Conservation (phyloP, 2,888 invertebrate species). For the Oscheius sp. region DNA sequence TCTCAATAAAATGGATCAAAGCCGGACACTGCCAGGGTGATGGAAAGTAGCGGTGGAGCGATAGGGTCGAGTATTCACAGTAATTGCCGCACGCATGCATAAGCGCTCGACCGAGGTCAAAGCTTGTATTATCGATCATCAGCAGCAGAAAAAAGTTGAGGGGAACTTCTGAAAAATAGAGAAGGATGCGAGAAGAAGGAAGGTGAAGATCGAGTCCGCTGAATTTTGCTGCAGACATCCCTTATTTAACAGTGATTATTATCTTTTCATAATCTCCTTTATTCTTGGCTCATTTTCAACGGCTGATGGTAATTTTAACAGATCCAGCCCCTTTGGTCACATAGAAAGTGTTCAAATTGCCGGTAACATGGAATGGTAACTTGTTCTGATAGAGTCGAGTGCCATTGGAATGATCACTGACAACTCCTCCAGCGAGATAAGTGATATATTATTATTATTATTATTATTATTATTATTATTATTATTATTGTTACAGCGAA, state of each 20-base stretch:
- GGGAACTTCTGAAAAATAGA: too few species aligned
- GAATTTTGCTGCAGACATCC: too few species aligned
- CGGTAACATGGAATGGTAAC: not conserved
- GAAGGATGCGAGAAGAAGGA: too few species aligned
- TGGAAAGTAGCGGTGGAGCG: not conserved
- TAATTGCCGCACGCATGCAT: constrained; percentile 33
- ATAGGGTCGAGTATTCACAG: constrained; percentile 7
- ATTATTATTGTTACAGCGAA: too few species aligned
- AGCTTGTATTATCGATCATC: constrained; percentile 33
- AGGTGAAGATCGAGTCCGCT: too few species aligned
- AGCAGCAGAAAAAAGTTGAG: not conserved
- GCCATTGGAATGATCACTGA: not conserved
- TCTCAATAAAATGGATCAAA: too few species aligned
- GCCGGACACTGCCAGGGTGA: not conserved
- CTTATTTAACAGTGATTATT: too few species aligned
- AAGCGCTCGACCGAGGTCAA: constrained; percentile 34
- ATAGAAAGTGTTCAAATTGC: constrained; percentile 1
- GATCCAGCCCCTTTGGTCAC: not conserved
- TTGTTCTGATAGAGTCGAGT: not conserved
- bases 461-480: too few species aligned
- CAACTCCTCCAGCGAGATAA: too few species aligned
- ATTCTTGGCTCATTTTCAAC: not conserved
- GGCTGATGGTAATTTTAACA: not conserved
- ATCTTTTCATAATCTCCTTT: too few species aligned
- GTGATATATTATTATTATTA: too few species aligned